Conservation (phyloP, 1,140 invertebrate species). For the Lutraria rhynchaena region DNA sequence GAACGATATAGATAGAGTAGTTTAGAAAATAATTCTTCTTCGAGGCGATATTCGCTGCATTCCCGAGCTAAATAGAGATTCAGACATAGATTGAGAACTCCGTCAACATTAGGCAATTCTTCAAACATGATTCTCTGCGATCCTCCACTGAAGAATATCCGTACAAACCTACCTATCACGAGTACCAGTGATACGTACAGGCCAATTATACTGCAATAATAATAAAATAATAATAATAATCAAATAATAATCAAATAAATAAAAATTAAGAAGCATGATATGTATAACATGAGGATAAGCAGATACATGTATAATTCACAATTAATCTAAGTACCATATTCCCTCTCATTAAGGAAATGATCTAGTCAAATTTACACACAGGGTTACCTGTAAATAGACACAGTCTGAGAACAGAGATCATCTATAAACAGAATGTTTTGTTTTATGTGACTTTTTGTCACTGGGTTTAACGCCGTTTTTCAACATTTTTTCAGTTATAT, state of each 20-base stretch:
- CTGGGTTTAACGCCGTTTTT: no score
- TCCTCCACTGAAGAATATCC: conserved; percentile 90
- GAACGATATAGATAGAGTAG: conserved; percentile 98
- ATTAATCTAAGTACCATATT: no score
- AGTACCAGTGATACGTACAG: conserved; percentile 98
- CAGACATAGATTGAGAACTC: conserved; percentile 93
- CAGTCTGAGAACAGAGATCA: no score
- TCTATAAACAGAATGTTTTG: no score
- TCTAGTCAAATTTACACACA: no score
- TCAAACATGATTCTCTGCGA: conserved; percentile 98
- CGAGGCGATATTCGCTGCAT: conserved; percentile 95
- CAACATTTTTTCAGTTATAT: no score
- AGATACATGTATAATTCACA: no score
- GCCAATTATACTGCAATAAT: conserved; percentile 92
- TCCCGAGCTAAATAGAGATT: conserved; percentile 99
- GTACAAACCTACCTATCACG: conserved; percentile 92
- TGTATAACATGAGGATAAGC: background rate
- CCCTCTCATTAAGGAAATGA: no score
- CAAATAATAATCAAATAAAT: conserved; percentile 8
- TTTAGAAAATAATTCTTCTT: conserved; percentile 99
- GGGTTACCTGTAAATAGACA: no score
- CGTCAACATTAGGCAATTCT: conserved; percentile 97
- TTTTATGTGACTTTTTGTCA: no score
- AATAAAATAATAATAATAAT: conserved; percentile 23
- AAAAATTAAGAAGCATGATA: background rate